Evolutionary conservation across 2,888 invertebrate species (phyloP).

Genomic region (Pterobdella sp.): DNA sequence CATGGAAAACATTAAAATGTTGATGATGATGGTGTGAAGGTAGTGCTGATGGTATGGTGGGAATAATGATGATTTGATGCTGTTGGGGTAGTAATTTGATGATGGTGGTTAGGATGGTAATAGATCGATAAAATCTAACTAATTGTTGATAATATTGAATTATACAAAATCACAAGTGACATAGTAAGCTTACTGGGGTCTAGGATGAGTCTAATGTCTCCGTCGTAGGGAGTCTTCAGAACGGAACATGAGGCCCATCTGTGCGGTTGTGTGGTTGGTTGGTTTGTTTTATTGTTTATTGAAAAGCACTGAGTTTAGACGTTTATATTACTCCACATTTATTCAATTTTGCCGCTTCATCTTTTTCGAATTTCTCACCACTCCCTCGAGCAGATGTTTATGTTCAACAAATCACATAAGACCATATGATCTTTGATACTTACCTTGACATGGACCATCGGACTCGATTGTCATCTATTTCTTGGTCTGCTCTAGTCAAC

Average conservation of each 20-base stretch:
- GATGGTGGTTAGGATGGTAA: too few species aligned
- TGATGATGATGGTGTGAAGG: too few species aligned
- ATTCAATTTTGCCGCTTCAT: too few species aligned
- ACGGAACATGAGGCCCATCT: slow-evolving; percentile 74
- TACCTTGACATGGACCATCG: slow-evolving; percentile 16
- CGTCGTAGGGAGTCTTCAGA: slow-evolving; percentile 82
- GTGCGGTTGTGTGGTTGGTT: not conserved
- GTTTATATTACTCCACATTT: too few species aligned
- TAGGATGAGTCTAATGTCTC: slow-evolving; percentile 47
- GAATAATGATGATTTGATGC: too few species aligned
- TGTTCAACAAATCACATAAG: not conserved
- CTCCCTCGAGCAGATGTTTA: too few species aligned
- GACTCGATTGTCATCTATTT: slow-evolving; percentile 15
- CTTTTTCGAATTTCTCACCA: too few species aligned
- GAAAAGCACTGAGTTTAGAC: too few species aligned
- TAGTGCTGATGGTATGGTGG: too few species aligned
- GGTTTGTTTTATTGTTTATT: not conserved
- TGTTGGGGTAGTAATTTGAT: too few species aligned
- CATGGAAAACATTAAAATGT: too few species aligned
- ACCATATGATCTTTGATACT: not conserved
- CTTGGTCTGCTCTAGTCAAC: slow-evolving; percentile 26
- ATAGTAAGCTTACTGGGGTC: slow-evolving; percentile 6
- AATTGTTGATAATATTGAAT: not conserved
- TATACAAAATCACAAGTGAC: not conserved
- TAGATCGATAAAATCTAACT: too few species aligned